Evolutionary conservation across 2,113 vertebrate genomes (phyloP).

Genomic region (Syrmaticus mikado): DNA sequence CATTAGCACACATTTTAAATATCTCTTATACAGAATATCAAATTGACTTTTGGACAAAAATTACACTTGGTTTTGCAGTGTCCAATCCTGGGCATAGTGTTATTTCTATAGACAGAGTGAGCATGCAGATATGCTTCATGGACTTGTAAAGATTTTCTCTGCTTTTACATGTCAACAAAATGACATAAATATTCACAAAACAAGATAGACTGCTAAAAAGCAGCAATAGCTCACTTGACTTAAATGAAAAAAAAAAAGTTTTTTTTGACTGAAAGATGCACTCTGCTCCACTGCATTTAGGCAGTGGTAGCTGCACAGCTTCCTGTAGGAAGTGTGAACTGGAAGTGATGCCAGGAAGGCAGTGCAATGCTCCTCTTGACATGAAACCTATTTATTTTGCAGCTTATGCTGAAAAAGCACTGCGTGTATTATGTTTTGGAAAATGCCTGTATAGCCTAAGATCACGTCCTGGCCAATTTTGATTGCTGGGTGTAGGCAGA

Average conservation of each 20-base stretch:
- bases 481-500: neutral
- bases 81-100: neutral
- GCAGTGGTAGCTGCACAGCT: neutral
- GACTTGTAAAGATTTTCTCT: neutral
- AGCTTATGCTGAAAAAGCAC: rapidly evolving
- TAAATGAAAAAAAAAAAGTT: neutral
- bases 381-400: neutral
- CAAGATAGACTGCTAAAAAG: neutral
- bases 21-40: neutral
- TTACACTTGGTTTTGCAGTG: neutral
- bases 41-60: neutral
- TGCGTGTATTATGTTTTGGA: neutral
- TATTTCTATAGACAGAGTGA: neutral
- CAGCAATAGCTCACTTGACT: neutral
- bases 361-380: rapidly evolving
- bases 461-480: neutral
- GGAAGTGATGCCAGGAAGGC: neutral
- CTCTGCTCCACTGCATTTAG: rapidly evolving
- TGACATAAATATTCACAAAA: neutral
- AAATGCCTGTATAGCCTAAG: neutral
- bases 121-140: neutral
- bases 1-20: neutral
- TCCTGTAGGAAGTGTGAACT: neutral
- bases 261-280: neutral
- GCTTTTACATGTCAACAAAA: neutral